Evolutionary conservation across 2,797 vertebrate species (phyloP).

Genomic region (Luscinia megarhynchos): DNA sequence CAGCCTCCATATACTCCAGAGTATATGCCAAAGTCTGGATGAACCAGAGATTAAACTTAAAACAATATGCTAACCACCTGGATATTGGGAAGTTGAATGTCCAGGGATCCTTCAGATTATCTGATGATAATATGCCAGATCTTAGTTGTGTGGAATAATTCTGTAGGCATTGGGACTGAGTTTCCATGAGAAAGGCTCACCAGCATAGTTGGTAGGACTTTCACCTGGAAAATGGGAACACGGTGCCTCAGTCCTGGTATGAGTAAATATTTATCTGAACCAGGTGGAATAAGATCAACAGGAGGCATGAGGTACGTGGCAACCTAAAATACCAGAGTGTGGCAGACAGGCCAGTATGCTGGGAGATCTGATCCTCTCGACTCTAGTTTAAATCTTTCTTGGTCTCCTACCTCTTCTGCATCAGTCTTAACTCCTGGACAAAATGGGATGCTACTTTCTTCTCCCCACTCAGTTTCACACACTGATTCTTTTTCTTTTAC

Average conservation of each 20-base stretch:
- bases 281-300: slow-evolving; percentile 59
- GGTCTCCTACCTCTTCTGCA: neutral
- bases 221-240: slow-evolving; percentile 52
- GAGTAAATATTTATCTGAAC: slow-evolving; percentile 66
- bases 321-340: neutral
- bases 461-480: neutral
- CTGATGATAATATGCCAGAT: neutral
- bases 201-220: slow-evolving; percentile 20
- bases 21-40: neutral
- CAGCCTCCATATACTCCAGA: neutral
- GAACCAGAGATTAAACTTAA: neutral
- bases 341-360: neutral
- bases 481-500: neutral
- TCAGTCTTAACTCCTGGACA: neutral
- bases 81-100: neutral
- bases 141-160: neutral
- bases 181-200: neutral
- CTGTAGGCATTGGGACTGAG: accelerated
- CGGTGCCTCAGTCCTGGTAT: slow-evolving; percentile 36
- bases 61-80: neutral
- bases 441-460: neutral
- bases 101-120: neutral
- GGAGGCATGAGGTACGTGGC: slow-evolving; percentile 11
- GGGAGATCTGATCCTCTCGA: neutral
- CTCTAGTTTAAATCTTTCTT: neutral